These are phyloP conservation scores for Cercocebus atys DNA, from an alignment of 2,113 vertebrate genomes.

Conservation along the genomic window DNA sequence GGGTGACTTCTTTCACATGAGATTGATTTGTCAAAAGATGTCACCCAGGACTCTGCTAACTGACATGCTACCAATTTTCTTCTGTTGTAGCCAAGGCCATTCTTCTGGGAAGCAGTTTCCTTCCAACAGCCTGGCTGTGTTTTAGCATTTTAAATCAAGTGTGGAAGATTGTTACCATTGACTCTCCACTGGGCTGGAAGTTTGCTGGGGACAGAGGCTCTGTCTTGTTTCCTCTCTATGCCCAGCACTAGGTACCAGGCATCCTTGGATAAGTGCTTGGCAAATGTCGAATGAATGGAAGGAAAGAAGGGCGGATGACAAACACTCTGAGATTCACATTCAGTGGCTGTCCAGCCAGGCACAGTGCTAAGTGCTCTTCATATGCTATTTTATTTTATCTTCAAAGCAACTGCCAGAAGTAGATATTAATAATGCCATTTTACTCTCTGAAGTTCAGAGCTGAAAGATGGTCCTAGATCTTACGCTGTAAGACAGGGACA, in stretches of 20 bases:
- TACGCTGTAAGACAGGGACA: neutral
- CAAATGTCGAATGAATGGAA: neutral
- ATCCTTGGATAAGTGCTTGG: neutral
- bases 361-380: neutral
- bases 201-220: neutral
- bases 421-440: constrained; percentile 42
- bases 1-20: neutral
- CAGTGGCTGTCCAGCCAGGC: neutral
- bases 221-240: neutral
- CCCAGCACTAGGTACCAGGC: neutral
- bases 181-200: neutral
- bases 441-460: neutral
- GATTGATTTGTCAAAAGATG: neutral
- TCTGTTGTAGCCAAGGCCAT: neutral
- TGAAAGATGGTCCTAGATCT: constrained; percentile 7
- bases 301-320: neutral
- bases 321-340: neutral
- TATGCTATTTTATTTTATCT: constrained; percentile 44
- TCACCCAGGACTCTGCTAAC: neutral
- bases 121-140: neutral
- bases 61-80: neutral
- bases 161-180: neutral
- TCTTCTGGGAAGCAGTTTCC: neutral
- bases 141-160: neutral
- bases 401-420: constrained; percentile 50